These are phyloP conservation scores for Trichechus manatus DNA, from an alignment of 2,113 vertebrate species.

Conservation along the genomic window DNA sequence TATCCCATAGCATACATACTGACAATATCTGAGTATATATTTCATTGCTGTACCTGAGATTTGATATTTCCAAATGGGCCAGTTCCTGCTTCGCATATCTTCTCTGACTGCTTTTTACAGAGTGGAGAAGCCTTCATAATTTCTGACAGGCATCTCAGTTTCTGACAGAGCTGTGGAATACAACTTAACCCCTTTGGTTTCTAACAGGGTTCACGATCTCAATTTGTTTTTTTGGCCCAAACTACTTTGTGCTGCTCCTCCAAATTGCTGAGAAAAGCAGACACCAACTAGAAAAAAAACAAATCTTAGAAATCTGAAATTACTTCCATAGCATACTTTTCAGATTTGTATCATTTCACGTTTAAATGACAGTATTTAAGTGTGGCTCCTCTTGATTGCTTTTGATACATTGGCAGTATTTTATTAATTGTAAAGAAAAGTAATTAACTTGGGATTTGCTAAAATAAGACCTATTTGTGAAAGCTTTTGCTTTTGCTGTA, in stretches of 20 bases:
- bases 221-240: not conserved
- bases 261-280: slow-evolving; percentile 15
- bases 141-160: not conserved
- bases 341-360: slow-evolving; percentile 23
- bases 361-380: not conserved
- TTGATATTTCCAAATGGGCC: slow-evolving; percentile 12
- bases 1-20: not conserved
- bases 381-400: slow-evolving; percentile 31
- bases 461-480: not conserved
- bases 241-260: not conserved
- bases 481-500: slow-evolving; percentile 12
- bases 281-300: not conserved
- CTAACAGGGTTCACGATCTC: not conserved
- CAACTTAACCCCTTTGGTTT: slow-evolving; percentile 11
- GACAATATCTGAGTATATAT: slow-evolving; percentile 1
- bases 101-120: not conserved
- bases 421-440: slow-evolving; percentile 56
- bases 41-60: slow-evolving; percentile 24
- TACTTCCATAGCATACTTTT: not conserved
- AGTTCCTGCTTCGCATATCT: not conserved
- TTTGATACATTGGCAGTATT: slow-evolving; percentile 22
- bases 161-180: not conserved
- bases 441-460: slow-evolving; percentile 36
- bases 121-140: not conserved
- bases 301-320: slow-evolving; percentile 40